Conservation (phyloP, 2,113 vertebrate species). For the Agapornis roseicollis region DNA sequence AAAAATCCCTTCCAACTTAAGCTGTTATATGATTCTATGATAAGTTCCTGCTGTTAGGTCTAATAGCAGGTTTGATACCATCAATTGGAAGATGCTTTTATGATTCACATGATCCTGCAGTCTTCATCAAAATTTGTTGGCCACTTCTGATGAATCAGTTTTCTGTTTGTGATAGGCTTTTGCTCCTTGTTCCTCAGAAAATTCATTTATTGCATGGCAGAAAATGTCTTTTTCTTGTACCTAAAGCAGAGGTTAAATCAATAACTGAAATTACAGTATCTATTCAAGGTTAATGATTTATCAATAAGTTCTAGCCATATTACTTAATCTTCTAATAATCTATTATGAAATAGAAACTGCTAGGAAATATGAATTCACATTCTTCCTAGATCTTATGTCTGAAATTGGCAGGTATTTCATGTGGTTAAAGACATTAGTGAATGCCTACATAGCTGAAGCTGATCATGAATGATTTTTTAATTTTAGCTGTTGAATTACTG, state of each 20-base stretch:
- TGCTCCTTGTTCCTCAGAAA: neutral
- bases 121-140: neutral
- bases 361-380: neutral
- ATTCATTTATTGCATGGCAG: neutral
- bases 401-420: neutral
- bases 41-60: neutral
- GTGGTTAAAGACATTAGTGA: neutral
- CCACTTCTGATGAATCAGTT: neutral
- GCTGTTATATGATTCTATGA: neutral
- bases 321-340: neutral
- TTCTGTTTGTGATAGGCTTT: neutral
- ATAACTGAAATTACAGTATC: neutral
- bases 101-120: neutral
- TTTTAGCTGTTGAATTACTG: neutral
- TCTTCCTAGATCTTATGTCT: neutral
- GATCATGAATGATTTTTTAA: neutral
- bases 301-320: neutral
- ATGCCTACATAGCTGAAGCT: neutral
- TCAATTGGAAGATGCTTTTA: neutral
- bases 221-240: neutral
- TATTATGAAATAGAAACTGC: neutral
- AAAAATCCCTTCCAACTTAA: neutral
- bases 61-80: neutral
- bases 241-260: neutral
- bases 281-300: neutral